These are phyloP conservation scores for Callocephalon fimbriatum DNA, from an alignment of 2,113 vertebrate genomes.

Conservation along the genomic window DNA sequence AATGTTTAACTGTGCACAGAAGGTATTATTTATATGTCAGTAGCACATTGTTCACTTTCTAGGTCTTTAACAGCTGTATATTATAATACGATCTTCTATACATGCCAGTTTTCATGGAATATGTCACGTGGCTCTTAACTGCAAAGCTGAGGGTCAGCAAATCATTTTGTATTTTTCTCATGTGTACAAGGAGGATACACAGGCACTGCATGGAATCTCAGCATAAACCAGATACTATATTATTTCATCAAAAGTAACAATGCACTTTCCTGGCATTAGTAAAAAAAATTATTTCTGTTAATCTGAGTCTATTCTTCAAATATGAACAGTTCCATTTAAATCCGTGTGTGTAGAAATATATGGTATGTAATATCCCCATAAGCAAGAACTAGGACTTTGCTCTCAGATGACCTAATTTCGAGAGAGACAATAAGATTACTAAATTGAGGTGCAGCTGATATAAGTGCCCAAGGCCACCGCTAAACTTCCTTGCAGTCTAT, in stretches of 20 bases:
- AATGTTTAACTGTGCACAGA: constrained; percentile 60
- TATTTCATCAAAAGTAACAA: constrained; percentile 15
- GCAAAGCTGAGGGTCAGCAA: constrained; percentile 5
- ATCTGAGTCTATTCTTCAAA: constrained; percentile 28
- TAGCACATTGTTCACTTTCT: constrained; percentile 32
- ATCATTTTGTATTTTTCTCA: not conserved
- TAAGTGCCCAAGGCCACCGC: constrained; percentile 48
- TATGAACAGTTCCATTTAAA: not conserved
- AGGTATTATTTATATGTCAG: constrained; percentile 63
- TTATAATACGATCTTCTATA: not conserved
- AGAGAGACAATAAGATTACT: constrained; percentile 52
- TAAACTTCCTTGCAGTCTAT: not conserved
- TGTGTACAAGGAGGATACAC: not conserved
- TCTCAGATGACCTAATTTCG: constrained; percentile 58
- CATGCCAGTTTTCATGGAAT: not conserved
- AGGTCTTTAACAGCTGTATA: constrained; percentile 55
- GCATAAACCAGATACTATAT: not conserved
- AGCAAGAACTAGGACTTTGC: constrained; percentile 21
- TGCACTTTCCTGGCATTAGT: not conserved
- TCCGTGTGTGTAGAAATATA: not conserved
- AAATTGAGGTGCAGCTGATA: constrained; percentile 60
- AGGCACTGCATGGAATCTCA: not conserved
- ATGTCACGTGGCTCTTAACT: not conserved
- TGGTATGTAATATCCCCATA: not conserved
- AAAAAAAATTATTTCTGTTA: constrained; percentile 7